phyloP scores from a whole-genome alignment of 30 jellyfish, hydroid and myxozoan genomes.

The Catostylus mosaicus region DNA sequence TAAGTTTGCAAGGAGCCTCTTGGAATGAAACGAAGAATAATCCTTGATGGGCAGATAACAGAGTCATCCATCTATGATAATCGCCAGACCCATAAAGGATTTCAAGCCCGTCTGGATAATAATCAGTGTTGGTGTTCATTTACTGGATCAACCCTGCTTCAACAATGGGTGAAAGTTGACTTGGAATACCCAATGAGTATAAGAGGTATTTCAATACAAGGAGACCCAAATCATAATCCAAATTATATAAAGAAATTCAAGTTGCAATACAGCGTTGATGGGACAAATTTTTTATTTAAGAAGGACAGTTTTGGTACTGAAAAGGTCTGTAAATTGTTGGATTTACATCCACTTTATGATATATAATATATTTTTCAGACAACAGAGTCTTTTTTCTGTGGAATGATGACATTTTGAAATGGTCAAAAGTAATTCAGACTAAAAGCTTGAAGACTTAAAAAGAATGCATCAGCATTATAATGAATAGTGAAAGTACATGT shows the following conservation, averaged over 20 bases:
- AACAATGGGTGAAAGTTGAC: too few relatives aligned
- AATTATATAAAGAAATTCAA: slow-evolving; percentile 42
- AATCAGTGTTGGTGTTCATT: slow-evolving; percentile 47
- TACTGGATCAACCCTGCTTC: not conserved
- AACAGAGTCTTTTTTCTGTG: too few relatives aligned
- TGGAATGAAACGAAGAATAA: too few relatives aligned
- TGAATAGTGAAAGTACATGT: too few relatives aligned
- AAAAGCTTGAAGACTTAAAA: too few relatives aligned
- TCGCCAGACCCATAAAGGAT: not conserved
- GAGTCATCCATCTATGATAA: not conserved
- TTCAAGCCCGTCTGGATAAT: slow-evolving; percentile 50
- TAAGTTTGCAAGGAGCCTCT: slow-evolving; percentile 56
- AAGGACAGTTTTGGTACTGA: not conserved
- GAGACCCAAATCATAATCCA: slow-evolving; percentile 40
- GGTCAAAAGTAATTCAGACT: too few relatives aligned
- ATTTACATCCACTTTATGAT: too few relatives aligned
- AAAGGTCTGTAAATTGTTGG: slow-evolving; percentile 3
- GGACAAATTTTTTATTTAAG: not conserved
- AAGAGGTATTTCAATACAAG: slow-evolving; percentile 65
- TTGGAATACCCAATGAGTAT: slow-evolving; percentile 31
- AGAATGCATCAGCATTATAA: too few relatives aligned
- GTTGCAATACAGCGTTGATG: slow-evolving; percentile 43
- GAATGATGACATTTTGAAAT: too few relatives aligned
- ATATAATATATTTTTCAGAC: too few relatives aligned
- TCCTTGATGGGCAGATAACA: slow-evolving; percentile 39